Base-by-base conservation (phyloP, 2,888 invertebrate genomes). In the Aromia moschata region DNA sequence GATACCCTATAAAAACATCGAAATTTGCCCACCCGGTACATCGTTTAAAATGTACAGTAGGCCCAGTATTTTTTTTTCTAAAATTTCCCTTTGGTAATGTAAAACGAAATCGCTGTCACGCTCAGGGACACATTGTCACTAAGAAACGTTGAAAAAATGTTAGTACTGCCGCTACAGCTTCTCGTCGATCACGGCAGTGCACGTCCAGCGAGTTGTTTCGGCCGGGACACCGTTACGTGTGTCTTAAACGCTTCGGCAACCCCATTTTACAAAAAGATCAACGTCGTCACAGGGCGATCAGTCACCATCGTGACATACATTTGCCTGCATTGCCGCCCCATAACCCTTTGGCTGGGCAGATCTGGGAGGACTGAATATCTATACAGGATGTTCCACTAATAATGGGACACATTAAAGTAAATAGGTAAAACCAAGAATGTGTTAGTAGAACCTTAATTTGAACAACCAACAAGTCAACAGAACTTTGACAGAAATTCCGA, bases 51-150 rank as follows among this genome's bases (percentile, higher is more conserved):
- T 33, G 47, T 47, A 33, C 37, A 37, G 36, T 47, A 12, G 37
- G 18, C 14, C 33, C 37, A 14, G 12, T 47, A 47, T 47, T 47
- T 47, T 47, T 37, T 33, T 31, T 25, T 7, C 46, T 9, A 18
- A 25, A 38, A 49, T 49, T 49, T 49, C 49, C 55, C 55, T 58
- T 53, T 60, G 61, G 44, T 62, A 60, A 65, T 58, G 58, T 55
- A 60, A 65, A 63, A 65, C 64, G 61, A 14, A 62, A 62, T 51
- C 53, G 51, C 52, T 53, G 60, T 64, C 57, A 65, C 62, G 64
- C 64, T 58, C 56, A 58, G 47, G 41, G 37, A 54, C 45, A 55
- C 12, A 58, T 55, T 58, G 54, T 51, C 56, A 55, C 56, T 56
- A 54, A 20, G 52, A 60, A 56, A 54, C 41, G 15, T 11, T 15